Conservation (phyloP, 2,113 vertebrate species). For the Tricholaema leucomelas region DNA sequence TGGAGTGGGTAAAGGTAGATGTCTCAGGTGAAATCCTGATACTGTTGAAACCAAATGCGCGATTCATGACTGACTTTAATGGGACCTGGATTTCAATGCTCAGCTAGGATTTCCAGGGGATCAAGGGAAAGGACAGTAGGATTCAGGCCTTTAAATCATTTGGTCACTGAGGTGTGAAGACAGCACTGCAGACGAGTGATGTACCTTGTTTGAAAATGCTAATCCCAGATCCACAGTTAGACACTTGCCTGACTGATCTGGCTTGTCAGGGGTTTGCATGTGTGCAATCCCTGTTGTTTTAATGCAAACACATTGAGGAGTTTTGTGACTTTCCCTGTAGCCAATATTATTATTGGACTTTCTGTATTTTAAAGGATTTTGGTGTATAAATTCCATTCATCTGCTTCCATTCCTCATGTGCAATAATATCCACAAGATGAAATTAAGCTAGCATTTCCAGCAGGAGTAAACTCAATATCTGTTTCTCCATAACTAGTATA, state of each 20-base stretch:
- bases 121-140: not conserved
- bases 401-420: not conserved
- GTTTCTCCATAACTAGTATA: not conserved
- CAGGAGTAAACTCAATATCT: not conserved
- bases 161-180: not conserved
- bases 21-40: not conserved
- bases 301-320: not conserved
- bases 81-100: not conserved
- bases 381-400: not conserved
- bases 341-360: not conserved
- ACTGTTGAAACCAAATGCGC: not conserved
- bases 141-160: not conserved
- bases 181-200: not conserved
- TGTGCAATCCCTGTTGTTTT: not conserved
- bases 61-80: not conserved
- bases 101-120: not conserved
- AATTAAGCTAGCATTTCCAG: not conserved
- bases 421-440: not conserved
- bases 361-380: not conserved
- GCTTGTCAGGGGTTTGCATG: not conserved
- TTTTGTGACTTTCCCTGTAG: not conserved
- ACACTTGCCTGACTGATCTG: not conserved
- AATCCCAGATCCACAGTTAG: not conserved
- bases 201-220: not conserved
- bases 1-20: not conserved